Conservation (phyloP, 2,113 vertebrate genomes). For the Burhinus bistriatus region DNA sequence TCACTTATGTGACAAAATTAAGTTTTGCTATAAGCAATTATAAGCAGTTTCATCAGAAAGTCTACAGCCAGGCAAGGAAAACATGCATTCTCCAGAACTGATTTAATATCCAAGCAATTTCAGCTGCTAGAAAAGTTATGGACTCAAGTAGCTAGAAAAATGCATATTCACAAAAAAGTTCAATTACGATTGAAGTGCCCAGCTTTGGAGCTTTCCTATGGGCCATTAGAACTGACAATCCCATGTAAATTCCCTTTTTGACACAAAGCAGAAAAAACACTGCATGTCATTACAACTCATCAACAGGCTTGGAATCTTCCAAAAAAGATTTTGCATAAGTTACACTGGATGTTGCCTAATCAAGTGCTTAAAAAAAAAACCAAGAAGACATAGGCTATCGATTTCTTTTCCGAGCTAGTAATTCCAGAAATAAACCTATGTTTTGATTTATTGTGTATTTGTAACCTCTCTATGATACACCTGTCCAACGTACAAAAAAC, state of each 20-base stretch:
- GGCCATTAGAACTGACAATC: not conserved
- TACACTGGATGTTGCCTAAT: not conserved
- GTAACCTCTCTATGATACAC: not conserved
- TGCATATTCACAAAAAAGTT: not conserved
- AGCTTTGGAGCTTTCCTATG: not conserved
- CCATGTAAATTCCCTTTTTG: not conserved
- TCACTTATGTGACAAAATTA: not conserved
- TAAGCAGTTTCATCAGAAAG: not conserved
- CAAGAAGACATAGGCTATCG: not conserved
- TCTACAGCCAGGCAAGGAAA: not conserved
- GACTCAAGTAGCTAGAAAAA: not conserved
- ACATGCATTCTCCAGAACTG: not conserved
- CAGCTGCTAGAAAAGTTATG: not conserved
- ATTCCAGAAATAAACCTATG: not conserved
- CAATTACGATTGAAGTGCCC: not conserved
- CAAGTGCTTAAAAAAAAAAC: not conserved
- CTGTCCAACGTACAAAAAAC: rapidly evolving
- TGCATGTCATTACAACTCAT: not conserved
- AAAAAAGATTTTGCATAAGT: not conserved
- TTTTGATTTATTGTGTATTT: not conserved
- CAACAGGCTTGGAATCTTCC: not conserved
- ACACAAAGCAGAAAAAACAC: not conserved
- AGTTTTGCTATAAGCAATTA: not conserved
- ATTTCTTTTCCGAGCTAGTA: not conserved
- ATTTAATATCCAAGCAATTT: not conserved